Evolutionary conservation across 2,113 vertebrate genomes (phyloP).

Genomic region (Hydrolagus affinis): DNA sequence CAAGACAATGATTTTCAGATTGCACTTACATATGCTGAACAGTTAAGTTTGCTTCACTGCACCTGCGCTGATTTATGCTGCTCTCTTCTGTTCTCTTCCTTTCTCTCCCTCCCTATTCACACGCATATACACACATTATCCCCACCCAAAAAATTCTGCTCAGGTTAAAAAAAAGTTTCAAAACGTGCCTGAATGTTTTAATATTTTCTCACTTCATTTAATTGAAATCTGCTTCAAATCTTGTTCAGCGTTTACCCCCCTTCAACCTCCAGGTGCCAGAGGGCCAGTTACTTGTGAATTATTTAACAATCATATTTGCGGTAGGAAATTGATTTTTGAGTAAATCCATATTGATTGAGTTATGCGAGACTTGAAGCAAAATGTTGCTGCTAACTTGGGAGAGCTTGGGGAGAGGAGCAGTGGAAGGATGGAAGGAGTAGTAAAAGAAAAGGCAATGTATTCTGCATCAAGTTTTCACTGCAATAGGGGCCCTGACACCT

Average conservation of each 20-base stretch:
- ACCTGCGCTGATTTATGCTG: slow-evolving; percentile 66
- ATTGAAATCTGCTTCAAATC: slow-evolving; percentile 55
- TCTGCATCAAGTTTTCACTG: slow-evolving; percentile 43
- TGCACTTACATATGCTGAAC: slow-evolving; percentile 81
- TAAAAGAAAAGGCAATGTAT: slow-evolving; percentile 57
- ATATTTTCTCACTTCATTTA: slow-evolving; percentile 43
- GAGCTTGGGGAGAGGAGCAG: slow-evolving; percentile 34
- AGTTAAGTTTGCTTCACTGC: slow-evolving; percentile 69
- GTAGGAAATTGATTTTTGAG: slow-evolving; percentile 65
- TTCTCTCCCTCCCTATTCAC: slow-evolving; percentile 26
- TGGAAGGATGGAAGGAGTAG: slow-evolving; percentile 35
- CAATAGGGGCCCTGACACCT: slow-evolving; percentile 52
- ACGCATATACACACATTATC: too few species aligned
- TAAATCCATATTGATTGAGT: slow-evolving; percentile 69
- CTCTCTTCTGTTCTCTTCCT: slow-evolving; percentile 41
- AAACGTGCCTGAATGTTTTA: slow-evolving; percentile 36
- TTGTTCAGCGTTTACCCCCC: slow-evolving; percentile 46
- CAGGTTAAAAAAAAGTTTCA: slow-evolving; percentile 47
- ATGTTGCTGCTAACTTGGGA: slow-evolving; percentile 30
- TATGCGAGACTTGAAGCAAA: slow-evolving; percentile 59
- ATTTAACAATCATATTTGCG: slow-evolving; percentile 72
- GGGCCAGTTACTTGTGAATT: slow-evolving; percentile 63
- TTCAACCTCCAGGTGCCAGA: slow-evolving; percentile 52
- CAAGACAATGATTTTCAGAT: slow-evolving; percentile 82
- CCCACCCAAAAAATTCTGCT: slow-evolving; percentile 42